phyloP scores from a whole-genome alignment of 2,888 invertebrate genomes.

The Sepioteuthis lessoniana region DNA sequence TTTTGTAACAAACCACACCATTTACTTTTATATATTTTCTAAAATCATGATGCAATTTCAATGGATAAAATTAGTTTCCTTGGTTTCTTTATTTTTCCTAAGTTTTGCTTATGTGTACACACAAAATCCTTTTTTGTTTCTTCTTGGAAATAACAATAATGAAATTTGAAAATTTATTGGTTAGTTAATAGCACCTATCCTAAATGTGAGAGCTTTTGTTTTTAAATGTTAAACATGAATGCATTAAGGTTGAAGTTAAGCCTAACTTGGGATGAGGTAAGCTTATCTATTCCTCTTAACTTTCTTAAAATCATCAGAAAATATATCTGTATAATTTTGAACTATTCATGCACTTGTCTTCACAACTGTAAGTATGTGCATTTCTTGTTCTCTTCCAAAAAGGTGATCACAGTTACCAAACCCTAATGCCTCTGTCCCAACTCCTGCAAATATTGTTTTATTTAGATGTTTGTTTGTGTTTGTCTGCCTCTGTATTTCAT shows the following conservation, averaged over 20 bases:
- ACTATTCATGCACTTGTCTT: constrained; percentile 33
- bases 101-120: not conserved
- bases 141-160: not conserved
- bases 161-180: not conserved
- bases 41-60: not conserved
- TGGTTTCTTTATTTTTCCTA: not conserved
- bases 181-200: not conserved
- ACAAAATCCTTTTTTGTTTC: not conserved
- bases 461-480: not conserved
- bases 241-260: not conserved
- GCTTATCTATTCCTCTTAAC: not conserved
- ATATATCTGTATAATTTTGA: not conserved
- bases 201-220: not conserved
- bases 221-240: not conserved
- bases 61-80: not conserved
- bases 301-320: not conserved
- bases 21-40: no score
- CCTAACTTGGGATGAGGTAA: constrained; percentile 33
- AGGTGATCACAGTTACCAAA: not conserved
- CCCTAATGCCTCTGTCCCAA: not conserved
- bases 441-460: not conserved
- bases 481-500: not conserved
- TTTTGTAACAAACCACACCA: no score
- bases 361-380: not conserved
- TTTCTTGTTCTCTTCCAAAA: not conserved